phyloP scores from a whole-genome alignment of 2,888 invertebrate genomes.

The Drosophila rubida region DNA sequence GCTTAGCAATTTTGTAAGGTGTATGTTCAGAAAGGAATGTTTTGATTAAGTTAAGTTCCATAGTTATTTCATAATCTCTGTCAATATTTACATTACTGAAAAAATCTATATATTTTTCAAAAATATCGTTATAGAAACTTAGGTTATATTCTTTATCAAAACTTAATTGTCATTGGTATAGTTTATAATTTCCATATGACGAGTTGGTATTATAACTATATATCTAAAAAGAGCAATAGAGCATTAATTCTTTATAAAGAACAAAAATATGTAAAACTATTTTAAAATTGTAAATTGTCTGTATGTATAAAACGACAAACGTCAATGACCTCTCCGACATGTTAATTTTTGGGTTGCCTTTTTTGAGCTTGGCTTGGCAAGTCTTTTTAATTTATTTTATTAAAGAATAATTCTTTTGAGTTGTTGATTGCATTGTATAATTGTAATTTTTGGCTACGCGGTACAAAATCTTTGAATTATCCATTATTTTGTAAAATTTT shows the following conservation, averaged over 20 bases:
- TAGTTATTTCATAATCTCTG: background rate
- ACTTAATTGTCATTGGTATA: background rate
- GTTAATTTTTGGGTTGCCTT: background rate
- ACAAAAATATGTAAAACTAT: no score
- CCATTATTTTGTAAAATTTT: conserved; percentile 12
- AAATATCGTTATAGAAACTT: conserved; percentile 6
- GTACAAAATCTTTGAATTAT: conserved; percentile 2
- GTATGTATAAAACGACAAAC: no score
- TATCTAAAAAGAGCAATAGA: no score
- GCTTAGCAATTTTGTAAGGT: background rate
- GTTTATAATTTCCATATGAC: background rate
- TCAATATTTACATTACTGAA: background rate
- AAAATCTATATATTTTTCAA: background rate
- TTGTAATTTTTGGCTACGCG: conserved; percentile 11
- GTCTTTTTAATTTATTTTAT: background rate
- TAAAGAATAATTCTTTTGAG: background rate
- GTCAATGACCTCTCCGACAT: no score
- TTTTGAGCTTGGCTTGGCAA: background rate
- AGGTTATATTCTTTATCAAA: background rate
- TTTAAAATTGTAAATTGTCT: no score
- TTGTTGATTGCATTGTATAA: conserved; percentile 14
- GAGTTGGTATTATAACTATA: background rate
- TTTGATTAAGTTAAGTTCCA: no score
- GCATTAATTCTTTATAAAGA: no score
- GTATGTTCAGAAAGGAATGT: no score